A percentile compares a stretch with the other conserved stretches of the same genome.
phyloP scores from a whole-genome alignment of 2,113 vertebrate species.

The Pagrus major region DNA sequence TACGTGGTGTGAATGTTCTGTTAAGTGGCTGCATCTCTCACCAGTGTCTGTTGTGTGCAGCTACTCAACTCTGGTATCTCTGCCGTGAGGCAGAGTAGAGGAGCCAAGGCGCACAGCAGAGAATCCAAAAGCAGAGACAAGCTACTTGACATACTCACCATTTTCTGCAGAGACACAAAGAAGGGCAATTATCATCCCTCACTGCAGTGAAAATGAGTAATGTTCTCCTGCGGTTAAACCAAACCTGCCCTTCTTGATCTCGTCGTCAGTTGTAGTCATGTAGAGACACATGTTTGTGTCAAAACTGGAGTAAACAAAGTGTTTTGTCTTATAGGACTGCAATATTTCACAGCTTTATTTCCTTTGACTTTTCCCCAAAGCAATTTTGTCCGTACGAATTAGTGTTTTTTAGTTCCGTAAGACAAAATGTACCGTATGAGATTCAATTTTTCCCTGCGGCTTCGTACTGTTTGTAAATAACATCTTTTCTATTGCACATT shows the following conservation, averaged over 20 bases:
- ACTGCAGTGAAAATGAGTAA: not conserved
- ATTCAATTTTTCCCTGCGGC: too few relatives aligned
- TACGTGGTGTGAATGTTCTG: not conserved
- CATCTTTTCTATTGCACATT: too few relatives aligned
- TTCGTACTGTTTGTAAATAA: too few relatives aligned
- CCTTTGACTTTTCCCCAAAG: not conserved
- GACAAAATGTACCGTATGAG: too few relatives aligned
- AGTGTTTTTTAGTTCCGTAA: too few relatives aligned
- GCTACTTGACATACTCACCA: constrained; percentile 91
- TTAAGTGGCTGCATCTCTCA: constrained; percentile 79
- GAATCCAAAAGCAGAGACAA: constrained; percentile 95
- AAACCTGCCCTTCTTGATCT: not conserved
- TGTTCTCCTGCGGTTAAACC: not conserved
- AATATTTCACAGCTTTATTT: not conserved
- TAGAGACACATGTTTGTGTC: not conserved
- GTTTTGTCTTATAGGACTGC: not conserved
- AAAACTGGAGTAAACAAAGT: not conserved
- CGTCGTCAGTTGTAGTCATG: too few relatives aligned
- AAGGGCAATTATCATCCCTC: not conserved
- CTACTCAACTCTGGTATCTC: constrained; percentile 93
- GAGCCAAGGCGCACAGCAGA: constrained; percentile 94
- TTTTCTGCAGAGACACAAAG: constrained; percentile 84
- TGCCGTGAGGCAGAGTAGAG: constrained; percentile 90
- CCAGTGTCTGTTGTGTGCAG: constrained; percentile 91
- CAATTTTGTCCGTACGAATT: too few relatives aligned